Percentiles rank a stretch among this genome's conserved stretches.
Evolutionary conservation across 2,888 invertebrate species (phyloP).

Genomic region (Cantharis rustica): DNA sequence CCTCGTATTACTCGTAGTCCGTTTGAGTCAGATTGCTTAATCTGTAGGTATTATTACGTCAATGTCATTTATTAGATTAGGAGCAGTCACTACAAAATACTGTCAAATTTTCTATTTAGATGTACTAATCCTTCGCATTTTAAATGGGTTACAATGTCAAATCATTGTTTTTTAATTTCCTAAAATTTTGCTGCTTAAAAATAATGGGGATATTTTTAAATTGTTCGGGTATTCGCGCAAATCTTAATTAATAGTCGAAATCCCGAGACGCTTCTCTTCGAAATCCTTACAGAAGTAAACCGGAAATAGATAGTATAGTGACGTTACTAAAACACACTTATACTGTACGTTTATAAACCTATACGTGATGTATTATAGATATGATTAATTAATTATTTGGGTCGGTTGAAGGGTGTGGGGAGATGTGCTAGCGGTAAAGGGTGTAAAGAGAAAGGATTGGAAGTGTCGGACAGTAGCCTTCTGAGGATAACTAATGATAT

Average conservation of each 20-base stretch:
- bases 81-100: conserved; percentile 11
- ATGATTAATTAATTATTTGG: conserved; percentile 50
- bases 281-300: not conserved
- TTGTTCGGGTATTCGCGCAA: not conserved
- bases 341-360: conserved; percentile 39
- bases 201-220: not conserved
- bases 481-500: conserved; percentile 56
- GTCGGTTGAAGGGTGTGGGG: conserved; percentile 36
- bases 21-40: conserved; percentile 19
- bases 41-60: conserved; percentile 17
- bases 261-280: not conserved
- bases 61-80: conserved; percentile 26
- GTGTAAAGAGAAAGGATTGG: conserved; percentile 36
- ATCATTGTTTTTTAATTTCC: not conserved
- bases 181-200: not conserved
- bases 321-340: conserved; percentile 12
- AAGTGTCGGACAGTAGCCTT: conserved; percentile 42
- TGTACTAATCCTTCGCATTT: not conserved
- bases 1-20: conserved; percentile 8
- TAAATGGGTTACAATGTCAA: not conserved
- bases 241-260: not conserved
- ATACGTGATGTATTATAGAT: conserved; percentile 50
- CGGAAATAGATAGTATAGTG: not conserved
- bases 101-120: conserved; percentile 10
- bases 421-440: conserved; percentile 31